A percentile compares a stretch with the other conserved stretches of the same genome.
Evolutionary conservation across 2,888 invertebrate species (phyloP).

Genomic region (Mylabris sibirica): DNA sequence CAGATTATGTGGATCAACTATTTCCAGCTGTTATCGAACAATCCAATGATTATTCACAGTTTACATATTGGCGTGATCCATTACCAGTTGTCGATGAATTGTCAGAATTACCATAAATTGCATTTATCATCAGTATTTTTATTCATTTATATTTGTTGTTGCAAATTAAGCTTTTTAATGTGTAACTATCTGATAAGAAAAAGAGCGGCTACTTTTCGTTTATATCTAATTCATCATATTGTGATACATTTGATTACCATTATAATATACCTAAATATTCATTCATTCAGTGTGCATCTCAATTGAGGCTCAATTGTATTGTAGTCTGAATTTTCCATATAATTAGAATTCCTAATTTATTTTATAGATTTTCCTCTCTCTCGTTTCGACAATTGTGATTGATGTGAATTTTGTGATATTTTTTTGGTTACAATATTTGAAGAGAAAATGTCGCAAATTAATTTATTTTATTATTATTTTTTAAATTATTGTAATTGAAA

Average conservation of each 20-base stretch:
- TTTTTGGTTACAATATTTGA: conserved; percentile 16
- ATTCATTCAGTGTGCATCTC: background rate
- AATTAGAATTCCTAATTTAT: background rate
- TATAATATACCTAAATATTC: background rate
- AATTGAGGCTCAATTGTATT: background rate
- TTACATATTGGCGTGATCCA: conserved; percentile 94
- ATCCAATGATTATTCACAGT: conserved; percentile 80
- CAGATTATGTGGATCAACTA: conserved; percentile 93
- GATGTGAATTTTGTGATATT: conserved; percentile 26
- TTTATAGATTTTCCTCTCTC: background rate
- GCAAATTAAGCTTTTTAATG: conserved; percentile 18
- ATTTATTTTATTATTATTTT: conserved; percentile 18
- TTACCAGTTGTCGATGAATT: conserved; percentile 65
- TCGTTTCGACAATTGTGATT: conserved; percentile 22
- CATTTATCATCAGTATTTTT: conserved; percentile 28
- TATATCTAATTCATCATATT: background rate
- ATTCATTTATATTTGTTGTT: conserved; percentile 7
- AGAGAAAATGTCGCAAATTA: conserved; percentile 12
- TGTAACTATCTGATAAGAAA: conserved; percentile 17
- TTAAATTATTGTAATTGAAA: conserved; percentile 24
- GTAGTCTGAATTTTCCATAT: conserved; percentile 2
- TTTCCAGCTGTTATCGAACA: conserved; percentile 83
- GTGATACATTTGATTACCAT: conserved; percentile 12
- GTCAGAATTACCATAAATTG: conserved; percentile 29
- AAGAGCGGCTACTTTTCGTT: background rate